phyloP scores from a whole-genome alignment of 1,140 invertebrate genomes.

The Notospermus geniculatus region DNA sequence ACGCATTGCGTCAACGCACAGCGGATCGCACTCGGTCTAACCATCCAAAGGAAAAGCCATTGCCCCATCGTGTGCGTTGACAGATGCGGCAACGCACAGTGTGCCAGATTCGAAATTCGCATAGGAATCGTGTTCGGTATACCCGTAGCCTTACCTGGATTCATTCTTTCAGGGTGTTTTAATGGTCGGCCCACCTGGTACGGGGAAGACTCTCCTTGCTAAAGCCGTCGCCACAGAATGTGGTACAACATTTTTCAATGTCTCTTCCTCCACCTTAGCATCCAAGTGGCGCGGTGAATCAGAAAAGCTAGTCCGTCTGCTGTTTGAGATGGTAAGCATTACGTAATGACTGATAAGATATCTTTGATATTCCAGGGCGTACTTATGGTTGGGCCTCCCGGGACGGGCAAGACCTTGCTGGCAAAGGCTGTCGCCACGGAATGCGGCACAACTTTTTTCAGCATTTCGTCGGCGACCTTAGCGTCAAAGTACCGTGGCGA shows the following conservation, averaged over 20 bases:
- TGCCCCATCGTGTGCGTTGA: no score
- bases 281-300: slow-evolving; percentile 98
- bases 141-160: no score
- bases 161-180: slow-evolving; percentile 70
- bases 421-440: slow-evolving; percentile 98
- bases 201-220: slow-evolving; percentile 98
- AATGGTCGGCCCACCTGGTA: slow-evolving; percentile 97
- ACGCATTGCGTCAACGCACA: no score
- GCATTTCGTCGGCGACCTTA: slow-evolving; percentile 93
- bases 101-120: no score
- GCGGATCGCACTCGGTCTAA: no score
- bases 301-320: slow-evolving; percentile 93
- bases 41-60: no score
- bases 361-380: slow-evolving; percentile 65
- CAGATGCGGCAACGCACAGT: no score
- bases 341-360: background rate
- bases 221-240: slow-evolving; percentile 99
- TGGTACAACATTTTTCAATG: slow-evolving; percentile 98
- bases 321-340: slow-evolving; percentile 92
- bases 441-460: slow-evolving; percentile 97
- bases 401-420: slow-evolving; percentile 96
- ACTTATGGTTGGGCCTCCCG: slow-evolving; percentile 91
- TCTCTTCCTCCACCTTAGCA: slow-evolving; percentile 93
- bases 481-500: slow-evolving; percentile 97
- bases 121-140: no score